Evolutionary conservation across 2,888 invertebrate genomes (phyloP).

Genomic region (Orgyia antiqua): DNA sequence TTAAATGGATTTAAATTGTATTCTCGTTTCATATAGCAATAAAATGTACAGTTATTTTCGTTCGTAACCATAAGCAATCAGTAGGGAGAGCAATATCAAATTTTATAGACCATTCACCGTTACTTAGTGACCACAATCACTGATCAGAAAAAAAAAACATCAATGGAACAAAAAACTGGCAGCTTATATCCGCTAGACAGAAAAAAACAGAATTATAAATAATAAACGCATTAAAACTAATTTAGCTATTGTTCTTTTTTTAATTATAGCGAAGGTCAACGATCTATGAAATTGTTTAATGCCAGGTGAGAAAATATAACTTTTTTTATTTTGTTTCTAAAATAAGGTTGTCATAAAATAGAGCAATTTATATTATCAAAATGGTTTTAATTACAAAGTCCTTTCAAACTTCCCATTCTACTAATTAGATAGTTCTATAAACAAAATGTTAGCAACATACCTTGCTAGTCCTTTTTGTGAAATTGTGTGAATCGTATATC

Average conservation of each 20-base stretch:
- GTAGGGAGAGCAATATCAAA: constrained; percentile 10
- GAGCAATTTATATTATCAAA: too few species aligned
- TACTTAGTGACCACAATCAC: constrained; percentile 17
- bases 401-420: too few species aligned
- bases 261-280: constrained; percentile 9
- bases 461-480: too few species aligned
- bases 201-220: constrained; percentile 4
- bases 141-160: constrained; percentile 16
- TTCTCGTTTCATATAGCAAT: not conserved
- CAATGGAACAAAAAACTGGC: constrained; percentile 13
- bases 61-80: constrained; percentile 12
- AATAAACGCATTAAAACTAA: constrained; percentile 7
- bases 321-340: too few species aligned
- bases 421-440: too few species aligned
- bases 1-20: too few species aligned
- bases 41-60: constrained; percentile 5
- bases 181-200: constrained; percentile 4
- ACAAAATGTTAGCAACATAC: too few species aligned
- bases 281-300: constrained; percentile 5
- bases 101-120: constrained; percentile 18
- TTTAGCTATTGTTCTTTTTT: not conserved
- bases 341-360: too few species aligned
- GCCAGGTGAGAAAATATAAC: too few species aligned
- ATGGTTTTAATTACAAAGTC: too few species aligned
- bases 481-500: too few species aligned